These are phyloP conservation scores for Pheosia tremula DNA, from an alignment of 2,888 invertebrate species.

Conservation along the genomic window DNA sequence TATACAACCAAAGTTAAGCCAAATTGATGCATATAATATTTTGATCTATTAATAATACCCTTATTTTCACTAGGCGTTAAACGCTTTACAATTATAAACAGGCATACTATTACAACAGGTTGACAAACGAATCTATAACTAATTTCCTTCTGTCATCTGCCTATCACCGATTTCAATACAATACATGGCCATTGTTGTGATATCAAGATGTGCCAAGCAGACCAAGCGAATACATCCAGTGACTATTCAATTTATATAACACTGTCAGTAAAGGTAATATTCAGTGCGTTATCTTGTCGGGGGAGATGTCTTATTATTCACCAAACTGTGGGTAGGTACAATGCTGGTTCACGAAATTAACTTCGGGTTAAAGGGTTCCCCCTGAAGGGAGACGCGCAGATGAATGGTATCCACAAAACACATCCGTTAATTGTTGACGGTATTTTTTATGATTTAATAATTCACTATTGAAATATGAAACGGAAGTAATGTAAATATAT, in stretches of 20 bases:
- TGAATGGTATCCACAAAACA: slow-evolving; percentile 69
- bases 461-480: slow-evolving; percentile 7
- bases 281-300: slow-evolving; percentile 63
- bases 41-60: too few relatives aligned
- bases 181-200: slow-evolving; percentile 48
- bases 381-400: slow-evolving; percentile 58
- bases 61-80: too few relatives aligned
- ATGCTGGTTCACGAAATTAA: slow-evolving; percentile 72
- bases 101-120: too few relatives aligned
- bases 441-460: slow-evolving; percentile 36
- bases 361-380: slow-evolving; percentile 61
- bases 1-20: too few relatives aligned
- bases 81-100: too few relatives aligned
- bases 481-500: not conserved
- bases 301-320: slow-evolving; percentile 74
- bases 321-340: slow-evolving; percentile 51
- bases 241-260: slow-evolving; percentile 54
- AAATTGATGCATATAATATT: too few relatives aligned
- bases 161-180: slow-evolving; percentile 21
- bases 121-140: too few relatives aligned
- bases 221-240: slow-evolving; percentile 47
- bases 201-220: slow-evolving; percentile 55
- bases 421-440: slow-evolving; percentile 55
- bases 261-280: slow-evolving; percentile 35
- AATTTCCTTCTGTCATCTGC: not conserved